Base-by-base conservation (phyloP, 2,113 vertebrate genomes). In the Dasypus novemcinctus region DNA sequence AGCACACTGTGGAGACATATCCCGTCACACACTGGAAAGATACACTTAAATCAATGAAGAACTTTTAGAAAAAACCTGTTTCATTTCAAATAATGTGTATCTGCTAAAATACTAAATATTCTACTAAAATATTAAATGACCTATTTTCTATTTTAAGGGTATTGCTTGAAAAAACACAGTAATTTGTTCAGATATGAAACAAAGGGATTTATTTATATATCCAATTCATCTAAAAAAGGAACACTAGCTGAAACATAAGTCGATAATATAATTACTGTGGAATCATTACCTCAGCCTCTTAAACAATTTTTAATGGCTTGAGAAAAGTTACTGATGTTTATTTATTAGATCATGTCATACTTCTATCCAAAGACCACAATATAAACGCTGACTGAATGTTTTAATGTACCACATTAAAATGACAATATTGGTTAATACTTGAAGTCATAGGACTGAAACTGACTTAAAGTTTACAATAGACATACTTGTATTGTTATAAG, bases 241-340 rank as follows among this genome's bases (percentile, higher is more conserved):
- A 91, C 2, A 80, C 25, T 95, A 93, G 84, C 25, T 25, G 74
- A 91, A 71, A 43, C 66, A 33, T 74, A 94, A 91, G 14, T 49
- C 36, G 20, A 72, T 83, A 87, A 83, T 68, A 13, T 72, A 74
- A 88, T 89, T 91, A 89, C 64, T 78, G 2, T 59, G 95, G 52
- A 94, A 79, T 49, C 14, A 94, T 76, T 81, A 61, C 36, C 59
- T 90, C 61, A 95, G n/a, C 66, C 49, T 94, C 68, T 87, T 80
- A 75, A 90, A 79, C 33, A 66, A 92, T 91, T 4, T 89, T 31
- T 23, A 95, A 49, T 59, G 8, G 61, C 72, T 59, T 87, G 57
- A 92, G 83, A 87, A 96, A 95, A 83, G 68, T 41, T 84, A 92
- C 3, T 86, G n/a, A 75, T 79, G 23, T 74, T 93, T 92, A 49